These are phyloP conservation scores for Dasyprocta punctata DNA, from an alignment of 2,113 vertebrate genomes.

Conservation along the genomic window DNA sequence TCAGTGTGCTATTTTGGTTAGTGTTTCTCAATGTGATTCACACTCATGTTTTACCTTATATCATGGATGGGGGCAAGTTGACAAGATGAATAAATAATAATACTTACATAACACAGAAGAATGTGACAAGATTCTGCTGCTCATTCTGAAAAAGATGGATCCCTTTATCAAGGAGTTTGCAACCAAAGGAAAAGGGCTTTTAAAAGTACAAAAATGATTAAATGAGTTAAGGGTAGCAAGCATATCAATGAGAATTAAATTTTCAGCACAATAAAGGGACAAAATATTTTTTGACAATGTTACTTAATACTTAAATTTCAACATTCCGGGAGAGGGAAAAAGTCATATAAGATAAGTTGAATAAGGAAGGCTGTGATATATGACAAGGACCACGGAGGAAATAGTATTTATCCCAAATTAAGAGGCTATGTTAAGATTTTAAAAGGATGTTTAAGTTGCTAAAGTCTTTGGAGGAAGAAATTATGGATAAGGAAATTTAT, in stretches of 20 bases:
- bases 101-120: neutral
- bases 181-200: neutral
- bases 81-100: neutral
- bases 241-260: neutral
- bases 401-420: neutral
- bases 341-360: neutral
- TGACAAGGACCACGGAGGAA: neutral
- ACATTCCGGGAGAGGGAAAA: neutral
- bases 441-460: neutral
- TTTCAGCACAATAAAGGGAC: neutral
- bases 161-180: neutral
- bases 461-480: neutral
- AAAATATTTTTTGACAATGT: neutral
- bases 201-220: neutral
- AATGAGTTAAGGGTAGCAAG: neutral
- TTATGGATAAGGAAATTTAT: neutral
- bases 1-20: neutral
- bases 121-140: neutral
- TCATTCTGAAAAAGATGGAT: neutral
- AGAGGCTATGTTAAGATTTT: neutral
- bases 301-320: neutral
- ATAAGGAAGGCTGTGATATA: neutral
- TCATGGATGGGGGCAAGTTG: accelerated
- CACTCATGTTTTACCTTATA: neutral
- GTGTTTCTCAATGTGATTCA: neutral